A percentile compares a stretch with the other conserved stretches of the same genome.
Conservation (phyloP, 2,797 vertebrate genomes). For the Squalus acanthias region DNA sequence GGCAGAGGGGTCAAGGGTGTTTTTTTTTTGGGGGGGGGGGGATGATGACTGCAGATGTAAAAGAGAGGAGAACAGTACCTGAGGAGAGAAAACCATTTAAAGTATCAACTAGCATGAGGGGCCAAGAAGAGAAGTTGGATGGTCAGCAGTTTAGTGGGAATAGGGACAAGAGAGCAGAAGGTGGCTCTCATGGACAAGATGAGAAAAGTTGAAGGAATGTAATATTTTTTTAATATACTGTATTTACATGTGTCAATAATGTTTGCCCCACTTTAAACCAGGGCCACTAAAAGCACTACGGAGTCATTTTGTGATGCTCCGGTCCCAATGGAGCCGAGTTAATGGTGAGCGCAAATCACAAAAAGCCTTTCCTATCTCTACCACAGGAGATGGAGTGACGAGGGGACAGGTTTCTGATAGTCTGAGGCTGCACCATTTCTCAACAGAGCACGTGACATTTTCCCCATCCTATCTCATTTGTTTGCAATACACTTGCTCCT, state of each 20-base stretch:
- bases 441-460: not conserved
- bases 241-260: not conserved
- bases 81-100: not conserved
- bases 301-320: not conserved
- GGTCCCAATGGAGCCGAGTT: not conserved
- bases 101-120: not conserved
- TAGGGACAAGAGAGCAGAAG: not conserved
- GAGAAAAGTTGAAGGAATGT: not conserved
- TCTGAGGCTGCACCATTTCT: not conserved
- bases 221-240: not conserved
- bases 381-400: not conserved
- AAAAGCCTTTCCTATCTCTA: not conserved
- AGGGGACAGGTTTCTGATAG: too few relatives aligned
- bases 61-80: not conserved
- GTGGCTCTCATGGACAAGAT: not conserved
- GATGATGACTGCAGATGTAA: not conserved
- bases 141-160: not conserved
- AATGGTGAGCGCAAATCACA: not conserved
- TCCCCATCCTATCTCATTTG: not conserved
- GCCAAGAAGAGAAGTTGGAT: not conserved
- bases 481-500: not conserved
- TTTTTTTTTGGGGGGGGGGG: not conserved
- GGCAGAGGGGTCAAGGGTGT: not conserved
- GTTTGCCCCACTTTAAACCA: not conserved
- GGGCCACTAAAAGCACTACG: not conserved